phyloP scores from a whole-genome alignment of 1,140 invertebrate species.

The Prorops nasuta region DNA sequence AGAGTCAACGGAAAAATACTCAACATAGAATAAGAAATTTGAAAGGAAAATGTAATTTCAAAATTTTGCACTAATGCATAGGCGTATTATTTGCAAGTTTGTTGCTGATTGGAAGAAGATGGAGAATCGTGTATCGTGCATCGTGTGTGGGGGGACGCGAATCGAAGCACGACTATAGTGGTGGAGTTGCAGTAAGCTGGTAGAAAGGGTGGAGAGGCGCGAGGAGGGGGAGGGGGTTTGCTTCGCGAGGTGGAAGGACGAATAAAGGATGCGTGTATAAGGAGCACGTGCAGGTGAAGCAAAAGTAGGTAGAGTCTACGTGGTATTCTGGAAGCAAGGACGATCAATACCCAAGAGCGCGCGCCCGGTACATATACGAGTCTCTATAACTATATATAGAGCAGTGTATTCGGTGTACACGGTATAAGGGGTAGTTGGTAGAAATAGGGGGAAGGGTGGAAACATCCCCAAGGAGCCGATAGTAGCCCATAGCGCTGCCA shows the following conservation, averaged over 20 bases:
- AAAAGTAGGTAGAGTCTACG: constrained; percentile 37
- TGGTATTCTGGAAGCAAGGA: constrained; percentile 30
- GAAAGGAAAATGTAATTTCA: too few species aligned
- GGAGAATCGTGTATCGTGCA: too few species aligned
- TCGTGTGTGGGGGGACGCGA: too few species aligned
- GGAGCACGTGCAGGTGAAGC: constrained; percentile 47
- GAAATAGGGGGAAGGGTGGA: constrained; percentile 50
- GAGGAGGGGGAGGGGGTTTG: constrained; percentile 12
- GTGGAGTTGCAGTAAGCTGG: too few species aligned
- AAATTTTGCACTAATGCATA: too few species aligned
- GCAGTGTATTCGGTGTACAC: constrained; percentile 39
- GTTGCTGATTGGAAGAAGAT: too few species aligned
- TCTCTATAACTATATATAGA: constrained; percentile 45
- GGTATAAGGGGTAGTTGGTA: constrained; percentile 37
- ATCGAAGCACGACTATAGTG: too few species aligned
- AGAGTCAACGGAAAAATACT: too few species aligned
- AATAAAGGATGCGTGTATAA: constrained; percentile 35
- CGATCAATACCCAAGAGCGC: constrained; percentile 50
- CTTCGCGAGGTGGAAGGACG: constrained; percentile 32
- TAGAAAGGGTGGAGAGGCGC: background rate
- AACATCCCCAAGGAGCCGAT: constrained; percentile 51
- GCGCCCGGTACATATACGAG: constrained; percentile 19
- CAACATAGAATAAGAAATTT: too few species aligned
- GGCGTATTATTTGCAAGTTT: too few species aligned
- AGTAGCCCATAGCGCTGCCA: constrained; percentile 40